These are phyloP conservation scores for Camponotus vicinus DNA, from an alignment of 1,140 invertebrate genomes.

Conservation along the genomic window DNA sequence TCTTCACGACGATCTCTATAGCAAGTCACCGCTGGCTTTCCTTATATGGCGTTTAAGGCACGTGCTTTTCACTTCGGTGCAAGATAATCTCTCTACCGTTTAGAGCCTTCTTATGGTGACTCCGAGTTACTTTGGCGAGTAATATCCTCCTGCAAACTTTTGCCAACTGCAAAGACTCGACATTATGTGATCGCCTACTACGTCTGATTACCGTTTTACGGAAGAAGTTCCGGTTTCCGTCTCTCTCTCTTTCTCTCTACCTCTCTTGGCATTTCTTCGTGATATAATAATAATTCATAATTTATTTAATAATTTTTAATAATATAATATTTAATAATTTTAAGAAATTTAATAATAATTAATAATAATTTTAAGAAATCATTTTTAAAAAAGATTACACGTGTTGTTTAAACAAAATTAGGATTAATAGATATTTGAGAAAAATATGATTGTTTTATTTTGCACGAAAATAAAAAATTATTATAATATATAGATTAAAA, in stretches of 20 bases:
- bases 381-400: not conserved
- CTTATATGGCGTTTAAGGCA: slow-evolving; percentile 55
- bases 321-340: too few relatives aligned
- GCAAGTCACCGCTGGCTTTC: slow-evolving; percentile 24
- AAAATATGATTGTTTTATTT: not conserved
- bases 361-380: not conserved
- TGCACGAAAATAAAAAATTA: not conserved
- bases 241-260: not conserved
- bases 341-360: too few relatives aligned
- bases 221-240: not conserved
- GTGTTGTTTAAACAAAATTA: not conserved
- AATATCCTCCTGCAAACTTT: slow-evolving; percentile 49
- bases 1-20: slow-evolving; percentile 48
- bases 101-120: slow-evolving; percentile 30
- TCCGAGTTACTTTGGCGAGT: slow-evolving; percentile 32
- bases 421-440: not conserved
- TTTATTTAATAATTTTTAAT: too few relatives aligned
- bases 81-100: slow-evolving; percentile 60
- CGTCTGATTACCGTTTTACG: slow-evolving; percentile 16
- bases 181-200: slow-evolving; percentile 5
- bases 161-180: not conserved
- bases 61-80: slow-evolving; percentile 63
- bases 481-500: not conserved
- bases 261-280: too few relatives aligned
- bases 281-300: too few relatives aligned